Evolutionary conservation across 1,140 invertebrate species (phyloP).

Genomic region (Magallana gigas): DNA sequence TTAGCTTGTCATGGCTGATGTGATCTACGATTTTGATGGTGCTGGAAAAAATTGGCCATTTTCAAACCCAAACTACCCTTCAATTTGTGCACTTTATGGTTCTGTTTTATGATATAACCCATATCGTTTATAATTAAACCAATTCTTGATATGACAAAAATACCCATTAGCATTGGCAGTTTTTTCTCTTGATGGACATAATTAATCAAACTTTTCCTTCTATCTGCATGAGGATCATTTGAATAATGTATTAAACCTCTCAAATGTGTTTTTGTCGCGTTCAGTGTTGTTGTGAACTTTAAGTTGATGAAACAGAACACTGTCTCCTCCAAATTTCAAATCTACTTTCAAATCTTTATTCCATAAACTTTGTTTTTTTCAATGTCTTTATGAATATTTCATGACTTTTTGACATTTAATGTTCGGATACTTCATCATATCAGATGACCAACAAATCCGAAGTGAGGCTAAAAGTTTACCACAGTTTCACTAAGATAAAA

Average conservation of each 20-base stretch:
- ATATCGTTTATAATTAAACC: slow-evolving; percentile 18
- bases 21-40: slow-evolving; percentile 7
- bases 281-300: not conserved
- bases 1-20: not conserved
- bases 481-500: not conserved
- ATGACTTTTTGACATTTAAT: not conserved
- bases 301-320: slow-evolving; percentile 22
- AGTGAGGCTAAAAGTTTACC: not conserved
- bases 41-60: slow-evolving; percentile 9
- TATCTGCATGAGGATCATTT: slow-evolving; percentile 2
- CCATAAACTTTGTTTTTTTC: not conserved
- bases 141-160: slow-evolving; percentile 31
- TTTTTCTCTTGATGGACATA: slow-evolving; percentile 9
- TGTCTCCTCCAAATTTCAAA: not conserved
- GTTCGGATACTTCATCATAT: not conserved
- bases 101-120: slow-evolving; percentile 31
- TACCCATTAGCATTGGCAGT: slow-evolving; percentile 10
- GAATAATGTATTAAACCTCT: slow-evolving; percentile 23
- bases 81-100: slow-evolving; percentile 20
- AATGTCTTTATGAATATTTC: slow-evolving; percentile 28
- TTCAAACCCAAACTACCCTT: not conserved
- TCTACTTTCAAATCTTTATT: not conserved
- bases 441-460: not conserved
- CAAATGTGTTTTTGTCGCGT: not conserved
- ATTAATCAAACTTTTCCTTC: slow-evolving; percentile 5